Evolutionary conservation across 2,888 invertebrate genomes (phyloP), one percentile per base, ranked within the genome.

Genomic region (Candidula unifasciata): DNA sequence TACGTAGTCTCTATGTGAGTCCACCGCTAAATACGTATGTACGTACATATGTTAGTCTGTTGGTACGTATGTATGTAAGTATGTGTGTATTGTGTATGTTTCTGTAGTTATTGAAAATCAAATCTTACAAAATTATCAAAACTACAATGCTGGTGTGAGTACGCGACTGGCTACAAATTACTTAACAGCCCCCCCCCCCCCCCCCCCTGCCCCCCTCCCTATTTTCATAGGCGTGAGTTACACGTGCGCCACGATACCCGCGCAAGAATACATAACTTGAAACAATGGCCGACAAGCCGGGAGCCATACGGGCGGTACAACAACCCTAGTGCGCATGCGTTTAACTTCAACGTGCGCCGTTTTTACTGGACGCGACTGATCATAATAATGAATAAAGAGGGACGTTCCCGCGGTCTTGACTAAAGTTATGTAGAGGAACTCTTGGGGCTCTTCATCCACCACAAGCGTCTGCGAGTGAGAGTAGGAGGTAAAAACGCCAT

Each of bases 281-380:
- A 8, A 71, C 71, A 24, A 71, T 37, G 37, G 35, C 16, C 3
- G 8, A 37, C 21, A 13, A 69, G 10, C 21, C 6, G 1, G 35
- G 21, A 13, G 35, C 24, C 35, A 33, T 3, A n/a, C 21, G 37
- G 37, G 6, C 18, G 18, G 24, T 1, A 24, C 33, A 35, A 8
- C 35, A 37, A 37, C 24, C 35, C 1, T 35, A 33, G 35, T 60
- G 77, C 54, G 77, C 77, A 77, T 77, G 77, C 60, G 77, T 21
- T 16, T 3, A 5, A 57, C 35, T 77, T 60, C 77, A n/a, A 77
- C 77, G 77, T 60, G 77, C 60, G 60, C 33, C 16, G 60, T 77
- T 33, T 77, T n/a, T 35, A 27, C 77, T 57, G 77, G 57, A 35
- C 35, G 57, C 57, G 18, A 21, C 54, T 16, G 52, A 77, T 60